Conservation (phyloP, 2,113 vertebrate genomes). For the Hypanus sabinus region DNA sequence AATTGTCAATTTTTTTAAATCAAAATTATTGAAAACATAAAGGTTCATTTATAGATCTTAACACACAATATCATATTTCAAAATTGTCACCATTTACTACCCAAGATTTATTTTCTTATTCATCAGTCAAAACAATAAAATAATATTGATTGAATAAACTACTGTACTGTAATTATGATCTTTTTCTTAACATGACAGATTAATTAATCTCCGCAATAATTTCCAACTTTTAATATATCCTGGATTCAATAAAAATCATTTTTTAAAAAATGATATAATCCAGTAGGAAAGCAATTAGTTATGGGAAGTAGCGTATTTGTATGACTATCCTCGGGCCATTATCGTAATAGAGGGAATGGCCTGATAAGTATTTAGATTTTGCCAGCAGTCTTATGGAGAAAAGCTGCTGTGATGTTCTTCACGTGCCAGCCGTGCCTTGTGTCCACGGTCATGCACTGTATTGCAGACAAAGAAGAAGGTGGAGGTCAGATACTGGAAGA, state of each 20-base stretch:
- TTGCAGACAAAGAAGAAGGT: too few species aligned
- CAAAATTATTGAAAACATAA: neutral
- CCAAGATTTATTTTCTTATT: too few species aligned
- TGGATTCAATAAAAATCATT: neutral
- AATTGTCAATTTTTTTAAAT: neutral
- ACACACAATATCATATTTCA: neutral
- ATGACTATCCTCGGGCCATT: neutral
- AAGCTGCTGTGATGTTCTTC: too few species aligned
- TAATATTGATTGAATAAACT: neutral
- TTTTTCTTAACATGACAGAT: neutral
- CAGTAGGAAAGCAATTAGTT: neutral
- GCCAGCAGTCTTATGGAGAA: too few species aligned
- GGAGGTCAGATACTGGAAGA: too few species aligned
- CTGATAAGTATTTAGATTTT: too few species aligned
- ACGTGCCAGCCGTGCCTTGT: too few species aligned
- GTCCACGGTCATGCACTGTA: too few species aligned
- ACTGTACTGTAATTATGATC: neutral
- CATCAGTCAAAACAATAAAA: neutral
- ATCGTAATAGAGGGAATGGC: neutral
- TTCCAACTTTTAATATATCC: neutral
- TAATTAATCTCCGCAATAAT: neutral
- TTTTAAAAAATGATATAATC: neutral
- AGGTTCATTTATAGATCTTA: neutral
- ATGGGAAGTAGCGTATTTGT: neutral
- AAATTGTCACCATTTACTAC: too few species aligned